These are phyloP conservation scores for Phataginus tricuspis DNA, from an alignment of 2,797 vertebrate species.

Conservation along the genomic window DNA sequence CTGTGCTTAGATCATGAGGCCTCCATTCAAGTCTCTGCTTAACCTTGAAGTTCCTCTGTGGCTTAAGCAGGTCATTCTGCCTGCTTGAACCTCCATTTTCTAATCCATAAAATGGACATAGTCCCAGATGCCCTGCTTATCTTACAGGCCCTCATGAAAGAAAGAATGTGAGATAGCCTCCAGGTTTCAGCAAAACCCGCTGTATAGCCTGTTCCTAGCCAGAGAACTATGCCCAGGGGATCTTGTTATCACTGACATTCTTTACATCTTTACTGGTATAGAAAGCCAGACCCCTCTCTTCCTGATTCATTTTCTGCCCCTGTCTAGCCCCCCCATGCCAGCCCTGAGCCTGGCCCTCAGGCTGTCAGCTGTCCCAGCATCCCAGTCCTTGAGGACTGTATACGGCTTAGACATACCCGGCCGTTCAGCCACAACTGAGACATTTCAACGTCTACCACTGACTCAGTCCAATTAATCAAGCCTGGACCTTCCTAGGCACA, in stretches of 20 bases:
- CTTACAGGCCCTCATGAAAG: not conserved
- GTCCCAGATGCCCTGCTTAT: not conserved
- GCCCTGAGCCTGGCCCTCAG: not conserved
- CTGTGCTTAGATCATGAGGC: rapidly evolving
- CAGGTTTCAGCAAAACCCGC: not conserved
- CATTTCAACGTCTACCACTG: not conserved
- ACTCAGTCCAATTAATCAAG: not conserved
- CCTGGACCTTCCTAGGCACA: not conserved
- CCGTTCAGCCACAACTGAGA: not conserved
- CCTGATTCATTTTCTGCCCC: not conserved
- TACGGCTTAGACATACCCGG: not conserved
- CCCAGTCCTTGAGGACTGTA: not conserved
- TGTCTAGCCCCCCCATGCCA: not conserved
- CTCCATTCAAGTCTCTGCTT: not conserved
- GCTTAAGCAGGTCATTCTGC: not conserved
- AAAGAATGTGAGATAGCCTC: not conserved
- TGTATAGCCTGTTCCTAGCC: not conserved
- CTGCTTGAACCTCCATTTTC: not conserved
- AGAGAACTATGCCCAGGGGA: not conserved
- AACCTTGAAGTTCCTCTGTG: not conserved
- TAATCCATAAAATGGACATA: not conserved
- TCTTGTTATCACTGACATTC: not conserved
- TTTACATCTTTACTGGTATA: rapidly evolving
- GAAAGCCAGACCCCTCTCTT: not conserved
- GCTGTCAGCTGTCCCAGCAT: rapidly evolving